Base-by-base conservation (phyloP, 2,797 vertebrate species). In the Epinephelus awoara region DNA sequence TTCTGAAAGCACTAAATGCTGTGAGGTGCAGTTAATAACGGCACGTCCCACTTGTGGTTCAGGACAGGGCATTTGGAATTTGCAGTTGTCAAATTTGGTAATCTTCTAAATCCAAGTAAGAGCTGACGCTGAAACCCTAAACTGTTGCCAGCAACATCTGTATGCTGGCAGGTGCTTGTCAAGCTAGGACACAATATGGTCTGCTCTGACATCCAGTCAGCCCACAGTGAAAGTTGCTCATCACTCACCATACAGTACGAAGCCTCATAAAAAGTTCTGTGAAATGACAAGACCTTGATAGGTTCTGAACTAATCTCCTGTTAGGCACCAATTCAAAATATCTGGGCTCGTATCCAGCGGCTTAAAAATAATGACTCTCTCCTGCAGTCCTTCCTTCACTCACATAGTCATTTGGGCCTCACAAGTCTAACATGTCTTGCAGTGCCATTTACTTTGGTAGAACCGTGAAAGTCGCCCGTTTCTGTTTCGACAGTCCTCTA, bases 281-380 rank as follows among this genome's bases (percentile, higher is more conserved):
- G 66, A 89, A 91, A 90, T 77, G 80, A 89, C 80, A 88, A 85
- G 79, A 82, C 80, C 77, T 87, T 88, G 83, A 89, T 89, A 27
- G 83, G 55, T 86, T 88, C 75, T 65, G 49, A 86, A 59, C 71
- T 88, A 81, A 92, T 83, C 86, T 84, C 77, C 84, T 72, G 75
- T 88, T 88, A 73, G 85, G 79, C 78, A 83, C 76, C 69, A 77
- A 79, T 86, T 90, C 83, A 85, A 87, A 89, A 87, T 79, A 87
- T 83, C 79, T 90, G 72, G 87, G 85, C 88, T 77, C 10, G 4
- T 42, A 77, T 91, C 85, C 88, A 90, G 73, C 15, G 9, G 64
- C 75, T 82, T 79, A 70, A 91, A 88, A 92, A 82, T 84, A 91
- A 91, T 86, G 76, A 79, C 84, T 88, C 77, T 75, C 25, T 79